Percentiles rank a stretch among this genome's conserved stretches.
phyloP scores from a whole-genome alignment of 2,113 vertebrate species.

The Ptilonorhynchus violaceus region DNA sequence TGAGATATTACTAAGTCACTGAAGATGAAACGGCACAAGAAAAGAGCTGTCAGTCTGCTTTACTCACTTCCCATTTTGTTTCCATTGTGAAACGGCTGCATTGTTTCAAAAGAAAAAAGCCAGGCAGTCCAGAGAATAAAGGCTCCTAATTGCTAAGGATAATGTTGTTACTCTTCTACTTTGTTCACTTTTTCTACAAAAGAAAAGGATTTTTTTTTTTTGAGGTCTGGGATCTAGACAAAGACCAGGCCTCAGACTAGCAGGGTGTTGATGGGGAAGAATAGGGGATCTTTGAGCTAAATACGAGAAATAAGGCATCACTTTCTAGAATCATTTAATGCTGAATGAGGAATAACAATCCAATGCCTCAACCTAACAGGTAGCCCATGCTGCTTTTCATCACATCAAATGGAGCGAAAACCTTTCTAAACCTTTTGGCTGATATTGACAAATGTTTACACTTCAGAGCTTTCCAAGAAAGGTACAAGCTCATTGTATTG shows the following conservation, averaged over 20 bases:
- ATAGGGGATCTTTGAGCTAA: background rate
- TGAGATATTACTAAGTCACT: background rate
- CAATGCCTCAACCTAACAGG: background rate
- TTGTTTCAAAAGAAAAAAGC: conserved; percentile 13
- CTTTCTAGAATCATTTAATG: background rate
- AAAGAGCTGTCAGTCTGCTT: conserved; percentile 13
- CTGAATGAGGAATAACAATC: background rate
- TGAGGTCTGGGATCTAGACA: background rate
- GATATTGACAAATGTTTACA: background rate
- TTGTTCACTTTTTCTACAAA: background rate
- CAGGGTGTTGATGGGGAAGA: background rate
- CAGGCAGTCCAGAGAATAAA: conserved; percentile 13
- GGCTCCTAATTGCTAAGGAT: background rate
- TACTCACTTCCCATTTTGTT: background rate
- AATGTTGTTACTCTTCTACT: background rate
- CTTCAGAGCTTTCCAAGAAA: background rate
- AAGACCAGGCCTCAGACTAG: background rate
- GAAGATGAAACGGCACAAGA: background rate
- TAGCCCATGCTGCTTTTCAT: background rate
- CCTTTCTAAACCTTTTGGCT: background rate
- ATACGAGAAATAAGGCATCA: background rate
- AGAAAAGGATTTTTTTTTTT: background rate
- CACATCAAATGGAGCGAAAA: background rate
- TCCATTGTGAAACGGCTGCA: background rate
- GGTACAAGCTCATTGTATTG: background rate